Evolutionary conservation across 2,113 vertebrate species (phyloP).

Genomic region (Nestor notabilis): DNA sequence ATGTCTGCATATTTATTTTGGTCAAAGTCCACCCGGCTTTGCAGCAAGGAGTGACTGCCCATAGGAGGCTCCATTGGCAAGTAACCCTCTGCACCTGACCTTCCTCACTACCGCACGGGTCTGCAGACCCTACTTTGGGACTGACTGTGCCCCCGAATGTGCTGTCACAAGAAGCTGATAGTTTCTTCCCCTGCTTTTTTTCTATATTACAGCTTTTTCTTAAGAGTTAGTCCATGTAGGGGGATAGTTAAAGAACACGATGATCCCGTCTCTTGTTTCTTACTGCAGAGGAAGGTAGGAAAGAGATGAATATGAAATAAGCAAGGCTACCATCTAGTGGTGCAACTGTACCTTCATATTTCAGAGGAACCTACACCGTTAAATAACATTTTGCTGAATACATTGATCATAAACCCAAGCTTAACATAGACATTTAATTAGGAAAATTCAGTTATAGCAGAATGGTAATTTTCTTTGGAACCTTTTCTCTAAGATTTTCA

Average conservation of each 20-base stretch:
- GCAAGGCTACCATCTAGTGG: slow-evolving; percentile 64
- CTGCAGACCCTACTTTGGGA: not conserved
- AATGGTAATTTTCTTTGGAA: not conserved
- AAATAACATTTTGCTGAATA: not conserved
- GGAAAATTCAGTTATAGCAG: not conserved
- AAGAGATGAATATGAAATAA: not conserved
- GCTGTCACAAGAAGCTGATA: not conserved
- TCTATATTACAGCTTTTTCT: not conserved
- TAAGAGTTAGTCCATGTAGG: rapidly evolving
- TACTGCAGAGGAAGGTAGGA: rapidly evolving
- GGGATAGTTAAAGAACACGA: rapidly evolving
- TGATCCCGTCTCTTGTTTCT: not conserved
- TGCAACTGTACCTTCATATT: not conserved
- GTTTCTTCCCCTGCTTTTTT: not conserved
- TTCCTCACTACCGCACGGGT: rapidly evolving
- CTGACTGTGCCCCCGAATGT: rapidly evolving
- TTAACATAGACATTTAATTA: not conserved
- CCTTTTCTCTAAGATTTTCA: not conserved
- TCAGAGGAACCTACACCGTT: not conserved
- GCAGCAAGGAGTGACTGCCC: not conserved
- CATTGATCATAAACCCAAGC: not conserved
- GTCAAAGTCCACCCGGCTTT: not conserved
- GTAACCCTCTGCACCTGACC: not conserved
- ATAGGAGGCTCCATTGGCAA: not conserved
- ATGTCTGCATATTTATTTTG: not conserved